Evolutionary conservation across 2,797 vertebrate genomes (phyloP).

Genomic region (Selene dorsalis): DNA sequence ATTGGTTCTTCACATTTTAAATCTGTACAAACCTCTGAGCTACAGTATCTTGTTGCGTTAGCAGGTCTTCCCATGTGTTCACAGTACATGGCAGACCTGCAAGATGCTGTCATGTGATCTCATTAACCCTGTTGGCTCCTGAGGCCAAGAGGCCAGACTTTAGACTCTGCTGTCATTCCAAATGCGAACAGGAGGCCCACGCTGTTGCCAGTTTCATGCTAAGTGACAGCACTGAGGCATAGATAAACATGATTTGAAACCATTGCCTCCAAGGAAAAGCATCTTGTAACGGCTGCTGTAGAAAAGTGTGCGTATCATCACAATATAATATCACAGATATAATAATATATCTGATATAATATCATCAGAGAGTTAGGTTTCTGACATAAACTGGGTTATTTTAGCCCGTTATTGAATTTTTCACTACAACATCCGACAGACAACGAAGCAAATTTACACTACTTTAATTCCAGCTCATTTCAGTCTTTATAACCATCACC

Average conservation of each 20-base stretch:
- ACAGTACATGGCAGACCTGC: not conserved
- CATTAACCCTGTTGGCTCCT: slow-evolving; percentile 33
- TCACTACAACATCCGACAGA: slow-evolving; percentile 10
- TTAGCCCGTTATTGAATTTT: slow-evolving; percentile 25
- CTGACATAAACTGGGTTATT: slow-evolving; percentile 21
- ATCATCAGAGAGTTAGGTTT: slow-evolving; percentile 18
- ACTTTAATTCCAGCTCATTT: slow-evolving; percentile 20
- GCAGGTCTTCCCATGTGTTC: slow-evolving; percentile 18
- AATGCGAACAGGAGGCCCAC: slow-evolving; percentile 68
- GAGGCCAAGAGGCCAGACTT: slow-evolving; percentile 66
- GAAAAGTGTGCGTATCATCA: slow-evolving; percentile 1
- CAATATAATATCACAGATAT: not conserved
- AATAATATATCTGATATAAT: too few species aligned
- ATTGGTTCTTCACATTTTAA: not conserved
- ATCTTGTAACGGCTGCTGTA: not conserved
- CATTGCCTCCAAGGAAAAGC: not conserved
- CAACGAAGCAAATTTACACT: slow-evolving; percentile 24
- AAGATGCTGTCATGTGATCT: slow-evolving; percentile 16
- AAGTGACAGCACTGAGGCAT: slow-evolving; percentile 38
- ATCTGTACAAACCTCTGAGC: not conserved
- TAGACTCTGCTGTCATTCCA: slow-evolving; percentile 51
- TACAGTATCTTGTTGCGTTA: not conserved
- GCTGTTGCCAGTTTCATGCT: slow-evolving; percentile 61
- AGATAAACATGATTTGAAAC: slow-evolving; percentile 30
- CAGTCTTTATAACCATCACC: slow-evolving; percentile 29